A percentile compares a stretch with the other conserved stretches of the same genome.
Conservation (phyloP, 1,140 invertebrate genomes). For the Drosophila truncata region DNA sequence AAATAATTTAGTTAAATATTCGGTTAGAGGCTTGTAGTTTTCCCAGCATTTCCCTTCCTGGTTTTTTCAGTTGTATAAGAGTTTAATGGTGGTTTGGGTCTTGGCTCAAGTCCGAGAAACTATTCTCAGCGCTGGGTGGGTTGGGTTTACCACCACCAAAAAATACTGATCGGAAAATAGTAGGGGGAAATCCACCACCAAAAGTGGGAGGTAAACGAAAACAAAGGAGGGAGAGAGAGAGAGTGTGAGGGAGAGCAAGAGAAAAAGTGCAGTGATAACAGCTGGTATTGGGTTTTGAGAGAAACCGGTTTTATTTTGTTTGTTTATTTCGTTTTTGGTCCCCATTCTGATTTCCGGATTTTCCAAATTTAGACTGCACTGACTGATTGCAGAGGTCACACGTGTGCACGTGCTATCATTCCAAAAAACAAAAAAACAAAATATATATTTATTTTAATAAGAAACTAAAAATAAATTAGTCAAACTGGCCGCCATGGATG, state of each 20-base stretch:
- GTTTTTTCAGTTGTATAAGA: slow-evolving; percentile 29
- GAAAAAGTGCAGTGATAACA: slow-evolving; percentile 23
- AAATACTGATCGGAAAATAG: slow-evolving; percentile 19
- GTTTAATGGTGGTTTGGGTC: slow-evolving; percentile 34
- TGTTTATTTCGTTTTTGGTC: slow-evolving; percentile 14
- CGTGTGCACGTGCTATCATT: slow-evolving; percentile 1
- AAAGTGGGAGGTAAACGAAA: background rate
- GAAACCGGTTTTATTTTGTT: slow-evolving; percentile 53
- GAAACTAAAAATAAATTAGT: background rate
- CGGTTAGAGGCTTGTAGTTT: slow-evolving; percentile 28
- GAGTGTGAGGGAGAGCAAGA: slow-evolving; percentile 5
- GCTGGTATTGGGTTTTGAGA: slow-evolving; percentile 1
- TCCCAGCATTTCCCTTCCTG: background rate
- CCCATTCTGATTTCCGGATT: slow-evolving; percentile 10
- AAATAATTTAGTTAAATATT: slow-evolving; percentile 56
- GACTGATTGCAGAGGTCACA: slow-evolving; percentile 28
- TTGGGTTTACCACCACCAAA: slow-evolving; percentile 44
- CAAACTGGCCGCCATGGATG: slow-evolving; percentile 45
- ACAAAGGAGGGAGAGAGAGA: background rate
- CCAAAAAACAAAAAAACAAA: too few species aligned
- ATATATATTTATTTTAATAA: background rate
- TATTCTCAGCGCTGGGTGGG: slow-evolving; percentile 13
- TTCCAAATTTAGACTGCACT: slow-evolving; percentile 27
- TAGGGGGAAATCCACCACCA: slow-evolving; percentile 50
- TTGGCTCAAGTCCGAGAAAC: slow-evolving; percentile 24